phyloP scores from a whole-genome alignment of 2,888 invertebrate genomes.

The Dyspetes luteomarginatus region DNA sequence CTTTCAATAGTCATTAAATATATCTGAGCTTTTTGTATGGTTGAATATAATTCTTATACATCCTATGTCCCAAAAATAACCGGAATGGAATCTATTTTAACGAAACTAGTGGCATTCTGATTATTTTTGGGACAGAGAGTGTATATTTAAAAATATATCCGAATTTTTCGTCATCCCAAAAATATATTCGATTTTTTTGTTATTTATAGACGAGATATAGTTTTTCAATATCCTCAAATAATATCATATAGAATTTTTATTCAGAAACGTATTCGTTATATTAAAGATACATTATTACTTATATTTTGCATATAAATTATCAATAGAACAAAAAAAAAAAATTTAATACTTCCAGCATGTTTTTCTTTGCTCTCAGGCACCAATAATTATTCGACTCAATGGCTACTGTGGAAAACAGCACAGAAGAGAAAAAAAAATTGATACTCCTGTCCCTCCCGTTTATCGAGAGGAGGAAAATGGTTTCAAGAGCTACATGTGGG shows the following conservation, averaged over 20 bases:
- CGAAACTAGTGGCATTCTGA: no score
- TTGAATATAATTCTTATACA: no score
- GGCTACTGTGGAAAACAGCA: conserved; percentile 68
- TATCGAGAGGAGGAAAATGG: conserved; percentile 62
- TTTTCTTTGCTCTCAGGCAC: conserved; percentile 73
- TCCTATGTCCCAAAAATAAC: no score
- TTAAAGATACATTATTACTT: no score
- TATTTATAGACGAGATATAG: not conserved
- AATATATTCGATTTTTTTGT: no score
- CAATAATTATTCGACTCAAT: conserved; percentile 76
- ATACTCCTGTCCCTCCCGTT: conserved; percentile 49
- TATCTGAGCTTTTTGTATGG: no score
- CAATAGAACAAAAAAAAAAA: not conserved
- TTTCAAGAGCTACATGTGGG: conserved; percentile 78
- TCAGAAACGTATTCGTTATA: conserved; percentile 4
- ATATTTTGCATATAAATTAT: no score
- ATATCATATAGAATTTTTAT: not conserved
- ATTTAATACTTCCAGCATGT: not conserved
- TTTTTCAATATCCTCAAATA: not conserved
- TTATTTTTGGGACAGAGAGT: no score
- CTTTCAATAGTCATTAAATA: no score
- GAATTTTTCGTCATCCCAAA: no score
- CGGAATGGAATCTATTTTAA: no score
- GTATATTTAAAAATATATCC: no score
- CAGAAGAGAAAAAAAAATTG: conserved; percentile 29